phyloP scores from a whole-genome alignment of 2,797 vertebrate genomes.

The Momotus momota region DNA sequence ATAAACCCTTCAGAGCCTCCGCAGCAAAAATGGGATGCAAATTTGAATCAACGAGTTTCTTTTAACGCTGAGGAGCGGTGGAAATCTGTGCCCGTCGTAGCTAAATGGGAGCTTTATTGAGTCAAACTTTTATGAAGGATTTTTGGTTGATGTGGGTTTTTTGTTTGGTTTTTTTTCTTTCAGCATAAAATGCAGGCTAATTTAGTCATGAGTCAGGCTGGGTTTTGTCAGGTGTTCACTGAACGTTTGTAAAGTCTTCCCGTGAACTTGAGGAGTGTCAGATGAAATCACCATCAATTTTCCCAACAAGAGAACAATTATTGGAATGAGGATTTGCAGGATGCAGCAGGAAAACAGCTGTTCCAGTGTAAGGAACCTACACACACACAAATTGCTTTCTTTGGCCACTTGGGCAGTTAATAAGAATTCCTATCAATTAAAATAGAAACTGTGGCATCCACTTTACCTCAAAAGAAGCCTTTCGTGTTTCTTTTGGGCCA shows the following conservation, averaged over 20 bases:
- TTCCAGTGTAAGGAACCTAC: background rate
- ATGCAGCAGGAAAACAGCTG: constrained; percentile 46
- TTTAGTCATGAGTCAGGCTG: constrained; percentile 69
- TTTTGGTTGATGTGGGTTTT: background rate
- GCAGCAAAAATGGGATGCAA: background rate
- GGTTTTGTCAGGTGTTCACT: constrained; percentile 70
- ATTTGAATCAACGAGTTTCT: background rate
- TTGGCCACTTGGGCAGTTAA: background rate
- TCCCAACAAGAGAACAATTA: constrained; percentile 31
- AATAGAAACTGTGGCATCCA: background rate
- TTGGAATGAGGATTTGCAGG: background rate
- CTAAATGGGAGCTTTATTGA: background rate
- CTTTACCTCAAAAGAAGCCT: background rate
- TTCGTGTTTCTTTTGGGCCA: background rate
- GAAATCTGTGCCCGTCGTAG: background rate
- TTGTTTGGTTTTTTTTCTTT: background rate
- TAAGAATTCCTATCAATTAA: background rate
- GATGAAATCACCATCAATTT: constrained; percentile 63
- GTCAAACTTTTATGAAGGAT: background rate
- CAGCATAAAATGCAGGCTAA: constrained; percentile 55
- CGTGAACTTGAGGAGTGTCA: constrained; percentile 38
- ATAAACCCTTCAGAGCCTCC: background rate
- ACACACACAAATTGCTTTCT: background rate
- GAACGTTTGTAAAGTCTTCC: constrained; percentile 64
- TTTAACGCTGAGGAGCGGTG: background rate